Evolutionary conservation across 92 coral and sea anemone species (phyloP), one percentile per base, ranked within the genome.

Genomic region (Paramuricea clavata): DNA sequence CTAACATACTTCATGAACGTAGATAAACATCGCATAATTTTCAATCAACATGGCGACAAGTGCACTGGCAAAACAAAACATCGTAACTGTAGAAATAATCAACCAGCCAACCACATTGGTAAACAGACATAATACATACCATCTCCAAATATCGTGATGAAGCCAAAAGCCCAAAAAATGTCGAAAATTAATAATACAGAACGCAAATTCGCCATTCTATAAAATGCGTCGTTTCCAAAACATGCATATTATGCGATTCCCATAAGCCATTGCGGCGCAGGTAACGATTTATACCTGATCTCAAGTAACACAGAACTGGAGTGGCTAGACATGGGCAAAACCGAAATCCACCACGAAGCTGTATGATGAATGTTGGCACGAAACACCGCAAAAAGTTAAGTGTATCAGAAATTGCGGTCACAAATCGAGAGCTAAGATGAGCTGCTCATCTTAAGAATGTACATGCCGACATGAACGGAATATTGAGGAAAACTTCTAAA

Each of bases 241-340:
- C 11, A 65, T 26, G 72, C 72, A 65, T 65, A 65, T 28, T 65
- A 27, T 33, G 72, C 72, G 72, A 2, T 31, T 65, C 72, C 72
- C 72, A 31, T 30, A 65, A 65, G 19, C 21, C 72, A 3, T 65
- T 65, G 72, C 72, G 72, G 19, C 72, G 54, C 54, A 10, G 1
- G 54, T 47, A 6, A 17, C 0, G 12, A 50, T 50, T 13, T 12
- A 2, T 50, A 2, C 2, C 22, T 50, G 59, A 19, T 50, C 22
- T 13, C n/a, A n/a, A n/a, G n/a, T 50, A 12, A 50, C 2, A 50
- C 17, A 57, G 11, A n/a, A 57, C 28, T 64, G 70, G 21, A n/a
- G 10, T 6, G 10, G 0, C 11, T 2, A 57, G 19, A 3, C 25
- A 3, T 3, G 61, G 61, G 19, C 61, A 52, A 52, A 21, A 21